phyloP scores from a whole-genome alignment of 2,888 invertebrate species.

The Neria commutata region DNA sequence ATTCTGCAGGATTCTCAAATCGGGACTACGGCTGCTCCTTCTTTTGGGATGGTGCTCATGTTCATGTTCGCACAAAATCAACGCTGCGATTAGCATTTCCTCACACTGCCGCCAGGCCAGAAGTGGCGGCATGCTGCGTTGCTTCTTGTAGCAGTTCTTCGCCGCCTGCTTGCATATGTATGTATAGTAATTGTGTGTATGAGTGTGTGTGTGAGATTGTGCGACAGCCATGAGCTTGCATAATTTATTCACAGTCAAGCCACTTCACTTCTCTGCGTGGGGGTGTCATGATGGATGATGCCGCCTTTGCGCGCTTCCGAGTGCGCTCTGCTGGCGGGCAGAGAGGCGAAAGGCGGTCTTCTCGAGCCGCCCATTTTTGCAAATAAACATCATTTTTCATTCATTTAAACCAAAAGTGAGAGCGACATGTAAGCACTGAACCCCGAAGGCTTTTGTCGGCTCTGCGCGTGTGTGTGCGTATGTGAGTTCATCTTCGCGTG shows the following conservation, averaged over 20 bases:
- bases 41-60: neutral
- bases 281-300: slow-evolving; percentile 55
- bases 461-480: neutral
- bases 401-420: slow-evolving; percentile 48
- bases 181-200: no score
- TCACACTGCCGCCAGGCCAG: slow-evolving; percentile 42
- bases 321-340: neutral
- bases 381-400: slow-evolving; percentile 52
- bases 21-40: neutral
- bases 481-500: neutral
- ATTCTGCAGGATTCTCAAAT: slow-evolving; percentile 10
- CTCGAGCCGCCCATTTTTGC: slow-evolving; percentile 10
- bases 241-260: slow-evolving; percentile 40
- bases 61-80: slow-evolving; percentile 1
- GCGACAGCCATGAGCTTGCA: slow-evolving; percentile 48
- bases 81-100: slow-evolving; percentile 46
- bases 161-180: slow-evolving; percentile 4
- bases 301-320: slow-evolving; percentile 5
- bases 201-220: no score
- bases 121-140: neutral
- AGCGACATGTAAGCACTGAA: slow-evolving; percentile 16
- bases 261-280: slow-evolving; percentile 23
- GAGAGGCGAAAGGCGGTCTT: slow-evolving; percentile 4
- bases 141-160: slow-evolving; percentile 4
- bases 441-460: neutral